Base-by-base conservation (phyloP, 1,140 invertebrate genomes). In the Bacillus rossius region DNA sequence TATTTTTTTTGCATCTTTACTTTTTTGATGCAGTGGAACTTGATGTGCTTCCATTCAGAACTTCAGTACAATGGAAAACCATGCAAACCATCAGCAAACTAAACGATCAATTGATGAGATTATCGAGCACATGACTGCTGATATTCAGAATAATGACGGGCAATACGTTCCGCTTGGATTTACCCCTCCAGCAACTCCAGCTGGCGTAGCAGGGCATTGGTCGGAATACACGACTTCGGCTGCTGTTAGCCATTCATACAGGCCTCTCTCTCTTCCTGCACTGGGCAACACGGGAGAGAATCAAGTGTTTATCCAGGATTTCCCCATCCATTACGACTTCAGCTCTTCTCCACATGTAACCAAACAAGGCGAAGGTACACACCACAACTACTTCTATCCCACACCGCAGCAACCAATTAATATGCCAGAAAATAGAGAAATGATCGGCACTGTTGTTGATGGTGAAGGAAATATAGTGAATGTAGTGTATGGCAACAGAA, bases 71-170 rank as follows among this genome's bases (percentile, higher is more conserved):
- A 55, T 55, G 53, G 53, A 17, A 16, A 42, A 55, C 10, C 53
- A 45, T 10, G 53, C 16, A 22, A 55, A 55, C 29, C 53, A 55
- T 23, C 53, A 22, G 14, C 53, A 55, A 41, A 55, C 23, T 5
- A 77, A 73, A 57, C 67, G 69, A 47, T 72, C 79, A 14, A 71
- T 83, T 61, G 81, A 84, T 65, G 79, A 83, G 67, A 82, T 84
- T 52, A 83, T 84, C 22, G 77, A 81, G 58, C 77, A 81, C 52
- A 81, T 83, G 76, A 81, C 81, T 19, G 77, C 81, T 25, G 81
- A 83, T 64, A 74, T 79, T 29, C 77, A 82, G 61, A 79, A 68
- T 68, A 73, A 75, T 20, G 77, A 80, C 53, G 81, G 80, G 23
- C 80, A 80, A 63, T 84, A 82, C 61, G 75, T 78, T 14, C 78